Evolutionary conservation across 2,888 invertebrate genomes (phyloP).

Genomic region (Drosophila histrio): DNA sequence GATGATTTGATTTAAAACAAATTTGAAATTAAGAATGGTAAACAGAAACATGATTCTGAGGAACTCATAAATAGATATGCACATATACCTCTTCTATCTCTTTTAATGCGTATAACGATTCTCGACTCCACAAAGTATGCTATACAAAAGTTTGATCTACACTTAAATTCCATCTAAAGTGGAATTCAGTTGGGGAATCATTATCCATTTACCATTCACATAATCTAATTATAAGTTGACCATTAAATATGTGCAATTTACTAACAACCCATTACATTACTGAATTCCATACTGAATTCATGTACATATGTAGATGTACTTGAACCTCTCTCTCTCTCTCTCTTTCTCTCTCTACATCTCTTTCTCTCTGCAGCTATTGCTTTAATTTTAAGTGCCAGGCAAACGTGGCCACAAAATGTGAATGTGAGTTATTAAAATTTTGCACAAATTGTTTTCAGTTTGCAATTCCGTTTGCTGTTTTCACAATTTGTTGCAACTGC

Average conservation of each 20-base stretch:
- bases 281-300: background rate
- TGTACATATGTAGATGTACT: background rate
- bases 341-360: background rate
- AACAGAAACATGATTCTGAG: too few relatives aligned
- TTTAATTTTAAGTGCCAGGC: constrained; percentile 38
- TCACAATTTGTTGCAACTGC: constrained; percentile 7
- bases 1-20: too few relatives aligned
- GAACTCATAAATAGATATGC: too few relatives aligned
- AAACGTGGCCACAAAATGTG: constrained; percentile 57
- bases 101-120: background rate
- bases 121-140: background rate
- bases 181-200: background rate
- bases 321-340: background rate
- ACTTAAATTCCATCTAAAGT: background rate
- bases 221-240: background rate
- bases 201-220: background rate
- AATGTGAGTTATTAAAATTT: constrained; percentile 59
- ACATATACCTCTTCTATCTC: too few relatives aligned
- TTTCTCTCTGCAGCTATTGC: background rate
- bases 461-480: constrained; percentile 43
- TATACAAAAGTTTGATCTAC: background rate
- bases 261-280: background rate
- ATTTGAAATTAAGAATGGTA: too few relatives aligned
- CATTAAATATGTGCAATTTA: background rate
- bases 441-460: constrained; percentile 60